A percentile compares a stretch with the other conserved stretches of the same genome.
Evolutionary conservation across 2,888 invertebrate genomes (phyloP).

Genomic region (Amiota communis): DNA sequence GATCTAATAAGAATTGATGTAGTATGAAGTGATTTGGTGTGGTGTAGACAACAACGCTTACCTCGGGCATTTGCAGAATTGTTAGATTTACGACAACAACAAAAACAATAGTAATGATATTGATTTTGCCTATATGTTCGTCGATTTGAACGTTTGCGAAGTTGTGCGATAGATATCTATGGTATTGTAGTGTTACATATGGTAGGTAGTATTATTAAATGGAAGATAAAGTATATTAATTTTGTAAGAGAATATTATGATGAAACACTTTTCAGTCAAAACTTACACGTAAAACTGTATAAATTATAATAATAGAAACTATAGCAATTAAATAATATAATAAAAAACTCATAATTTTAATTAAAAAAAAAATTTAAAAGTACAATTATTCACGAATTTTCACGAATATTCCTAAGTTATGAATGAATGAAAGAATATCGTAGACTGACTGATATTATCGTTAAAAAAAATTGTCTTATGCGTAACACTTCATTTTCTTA

Average conservation of each 20-base stretch:
- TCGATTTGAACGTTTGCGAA: not conserved
- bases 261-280: too few species aligned
- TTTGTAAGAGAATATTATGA: too few species aligned
- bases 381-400: not conserved
- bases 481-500: too few species aligned
- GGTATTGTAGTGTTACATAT: too few species aligned
- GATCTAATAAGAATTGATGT: not conserved
- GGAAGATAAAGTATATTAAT: too few species aligned
- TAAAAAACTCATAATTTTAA: slow-evolving; percentile 5
- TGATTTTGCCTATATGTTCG: not conserved
- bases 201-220: too few species aligned
- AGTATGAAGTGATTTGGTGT: not conserved
- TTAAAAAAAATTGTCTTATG: too few species aligned
- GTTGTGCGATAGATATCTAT: not conserved
- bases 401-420: too few species aligned
- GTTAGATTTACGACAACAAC: slow-evolving; percentile 2
- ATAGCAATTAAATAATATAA: slow-evolving; percentile 14
- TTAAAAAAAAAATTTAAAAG: not conserved
- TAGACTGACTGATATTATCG: too few species aligned
- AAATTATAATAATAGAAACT: not conserved
- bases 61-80: not conserved
- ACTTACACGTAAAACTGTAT: slow-evolving; percentile 11
- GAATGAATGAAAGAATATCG: too few species aligned
- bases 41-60: slow-evolving; percentile 1
- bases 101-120: not conserved